Conservation (phyloP, 2,888 invertebrate species). For the Diabrotica balteata region DNA sequence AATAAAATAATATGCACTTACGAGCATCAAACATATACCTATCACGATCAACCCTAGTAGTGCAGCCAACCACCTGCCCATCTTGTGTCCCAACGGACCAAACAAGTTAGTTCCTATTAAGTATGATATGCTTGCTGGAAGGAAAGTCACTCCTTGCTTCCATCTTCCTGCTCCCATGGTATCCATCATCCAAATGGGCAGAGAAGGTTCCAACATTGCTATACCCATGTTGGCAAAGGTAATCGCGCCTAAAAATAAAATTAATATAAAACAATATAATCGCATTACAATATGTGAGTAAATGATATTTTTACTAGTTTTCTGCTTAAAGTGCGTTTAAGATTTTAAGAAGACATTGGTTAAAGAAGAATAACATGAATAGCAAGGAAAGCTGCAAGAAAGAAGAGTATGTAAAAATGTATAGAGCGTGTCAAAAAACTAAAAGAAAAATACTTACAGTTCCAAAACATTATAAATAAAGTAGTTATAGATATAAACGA, state of each 20-base stretch:
- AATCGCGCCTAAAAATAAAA: conserved; percentile 73
- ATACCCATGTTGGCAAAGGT: conserved; percentile 99
- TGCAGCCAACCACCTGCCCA: conserved; percentile 97
- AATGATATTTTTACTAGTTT: no score
- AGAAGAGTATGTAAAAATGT: no score
- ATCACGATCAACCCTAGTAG: conserved; percentile 93
- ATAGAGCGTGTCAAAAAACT: no score
- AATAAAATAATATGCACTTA: conserved; percentile 64
- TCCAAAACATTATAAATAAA: no score
- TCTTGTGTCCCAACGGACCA: conserved; percentile 95
- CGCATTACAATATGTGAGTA: no score
- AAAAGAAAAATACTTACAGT: no score
- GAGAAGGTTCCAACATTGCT: conserved; percentile 98
- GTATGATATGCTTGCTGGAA: conserved; percentile 96
- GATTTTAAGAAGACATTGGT: no score
- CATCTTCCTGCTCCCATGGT: conserved; percentile 95
- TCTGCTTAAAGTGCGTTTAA: no score
- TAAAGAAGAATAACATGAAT: no score
- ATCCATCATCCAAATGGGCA: conserved; percentile 99
- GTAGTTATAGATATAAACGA: no score
- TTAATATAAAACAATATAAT: no score
- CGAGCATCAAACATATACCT: conserved; percentile 90
- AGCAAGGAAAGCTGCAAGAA: no score
- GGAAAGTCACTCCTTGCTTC: conserved; percentile 94
- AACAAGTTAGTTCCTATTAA: conserved; percentile 96